Conservation (phyloP, 2,797 vertebrate genomes). For the Rhincodon typus region DNA sequence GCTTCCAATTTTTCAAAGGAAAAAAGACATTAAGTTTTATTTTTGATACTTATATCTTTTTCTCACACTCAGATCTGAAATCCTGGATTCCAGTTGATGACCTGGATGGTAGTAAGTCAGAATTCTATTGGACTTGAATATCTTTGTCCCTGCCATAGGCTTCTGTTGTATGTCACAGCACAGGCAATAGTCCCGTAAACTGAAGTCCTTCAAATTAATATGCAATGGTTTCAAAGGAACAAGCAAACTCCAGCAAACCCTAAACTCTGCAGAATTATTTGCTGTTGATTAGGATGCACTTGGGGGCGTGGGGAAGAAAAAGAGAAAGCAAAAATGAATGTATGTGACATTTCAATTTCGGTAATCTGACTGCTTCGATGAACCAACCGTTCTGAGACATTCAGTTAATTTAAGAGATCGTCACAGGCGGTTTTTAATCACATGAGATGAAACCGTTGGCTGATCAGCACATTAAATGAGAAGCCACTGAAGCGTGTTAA, state of each 20-base stretch:
- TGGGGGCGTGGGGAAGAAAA: neutral
- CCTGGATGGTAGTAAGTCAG: neutral
- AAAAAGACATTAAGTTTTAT: neutral
- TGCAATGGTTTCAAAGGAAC: neutral
- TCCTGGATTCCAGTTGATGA: neutral
- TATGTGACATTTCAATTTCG: slow-evolving; percentile 12
- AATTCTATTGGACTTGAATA: neutral
- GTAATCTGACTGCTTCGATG: neutral
- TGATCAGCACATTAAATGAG: slow-evolving; percentile 44
- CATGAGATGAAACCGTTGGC: neutral
- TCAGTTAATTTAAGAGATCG: slow-evolving; percentile 10
- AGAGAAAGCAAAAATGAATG: neutral
- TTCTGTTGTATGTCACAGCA: neutral
- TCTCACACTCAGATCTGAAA: neutral
- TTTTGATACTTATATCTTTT: neutral
- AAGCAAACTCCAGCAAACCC: neutral
- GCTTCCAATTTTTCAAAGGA: neutral
- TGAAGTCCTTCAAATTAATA: neutral
- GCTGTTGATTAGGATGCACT: neutral
- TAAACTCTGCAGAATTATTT: neutral
- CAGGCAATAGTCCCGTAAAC: neutral
- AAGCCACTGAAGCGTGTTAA: slow-evolving; percentile 54
- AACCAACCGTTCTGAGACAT: neutral
- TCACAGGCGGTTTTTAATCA: neutral
- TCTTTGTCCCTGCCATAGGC: neutral